Evolutionary conservation across 1,140 invertebrate species (phyloP), one percentile per base, ranked within the genome.

Genomic region (Trypoxylus dichotomus): DNA sequence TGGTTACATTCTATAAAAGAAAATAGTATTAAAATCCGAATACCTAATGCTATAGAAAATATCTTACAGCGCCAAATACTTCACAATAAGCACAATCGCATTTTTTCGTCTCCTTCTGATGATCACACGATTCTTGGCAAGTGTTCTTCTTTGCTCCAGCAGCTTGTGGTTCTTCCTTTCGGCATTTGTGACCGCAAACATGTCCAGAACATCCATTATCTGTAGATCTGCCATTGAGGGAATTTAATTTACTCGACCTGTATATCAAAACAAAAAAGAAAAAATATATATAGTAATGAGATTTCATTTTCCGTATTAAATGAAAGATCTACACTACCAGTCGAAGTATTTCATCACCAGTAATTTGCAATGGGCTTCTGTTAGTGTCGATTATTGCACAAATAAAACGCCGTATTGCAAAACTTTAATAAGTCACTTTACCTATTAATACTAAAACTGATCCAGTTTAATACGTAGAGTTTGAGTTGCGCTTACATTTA

Each of bases 1-100:
- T 37, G 27, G 79, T 15, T 21, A 73, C 25, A 19, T 42, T 72
- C 41, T 68, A 19, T 21, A 74, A 77, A 25, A 27, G 21, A 10
- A 76, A 63, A 21, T 42, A 13, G 21, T 24, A 60, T 74, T 41
- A 29, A 75, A 47, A 54, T 24, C 21, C 42, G 3, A 37, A 15
- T 15, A 3, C 15, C n/a, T 37, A 13, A 74, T 25, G 74, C 24
- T 27, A 37, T 1, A 54, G 10, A 15, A 13, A 71, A 79, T 37
- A 8, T 37, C 75, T 77, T 76, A 80, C 79, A n/a, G 78, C 73
- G 19, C 81, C 84, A 71, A 84, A 85, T 15, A 85, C 80, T 79
- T 83, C 83, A 74, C 84, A 85, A 76, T 83, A 84, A 60, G 83
- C 83, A 77, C 84, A 84, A 79, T 83, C 83, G 76, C 84, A 85